phyloP scores from a whole-genome alignment of 2,888 invertebrate species.

The Maniola hyperantus region DNA sequence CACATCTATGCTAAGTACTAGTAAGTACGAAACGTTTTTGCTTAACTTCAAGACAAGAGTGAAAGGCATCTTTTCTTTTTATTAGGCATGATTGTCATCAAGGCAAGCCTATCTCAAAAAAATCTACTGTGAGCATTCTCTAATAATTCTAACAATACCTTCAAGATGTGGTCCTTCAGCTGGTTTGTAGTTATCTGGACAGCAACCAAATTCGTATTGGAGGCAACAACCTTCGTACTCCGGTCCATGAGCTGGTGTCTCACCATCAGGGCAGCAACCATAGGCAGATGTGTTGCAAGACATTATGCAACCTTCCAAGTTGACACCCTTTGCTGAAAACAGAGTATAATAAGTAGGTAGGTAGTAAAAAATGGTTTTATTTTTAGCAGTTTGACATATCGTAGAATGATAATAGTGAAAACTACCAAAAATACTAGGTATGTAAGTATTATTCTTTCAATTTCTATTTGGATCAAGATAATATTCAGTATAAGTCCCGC shows the following conservation, averaged over 20 bases:
- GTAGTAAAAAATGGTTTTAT: background rate
- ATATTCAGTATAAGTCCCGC: too few relatives aligned
- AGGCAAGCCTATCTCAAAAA: too few relatives aligned
- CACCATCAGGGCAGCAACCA: slow-evolving; percentile 94
- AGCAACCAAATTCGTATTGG: slow-evolving; percentile 90
- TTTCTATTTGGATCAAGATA: too few relatives aligned
- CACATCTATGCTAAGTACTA: too few relatives aligned
- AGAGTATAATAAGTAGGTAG: slow-evolving; percentile 4
- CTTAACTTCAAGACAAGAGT: too few relatives aligned
- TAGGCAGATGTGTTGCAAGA: slow-evolving; percentile 86
- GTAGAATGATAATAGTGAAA: background rate
- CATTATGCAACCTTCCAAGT: slow-evolving; percentile 88
- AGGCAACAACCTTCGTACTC: slow-evolving; percentile 92
- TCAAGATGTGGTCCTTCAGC: slow-evolving; percentile 90
- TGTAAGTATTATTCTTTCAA: background rate
- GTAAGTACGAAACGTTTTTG: too few relatives aligned
- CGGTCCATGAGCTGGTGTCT: slow-evolving; percentile 93
- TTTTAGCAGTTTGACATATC: too few relatives aligned
- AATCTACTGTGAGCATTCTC: background rate
- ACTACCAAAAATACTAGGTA: too few relatives aligned
- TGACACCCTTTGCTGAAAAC: slow-evolving; percentile 84
- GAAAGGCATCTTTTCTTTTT: too few relatives aligned
- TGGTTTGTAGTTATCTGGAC: slow-evolving; percentile 92
- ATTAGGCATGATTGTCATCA: too few relatives aligned
- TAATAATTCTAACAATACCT: slow-evolving; percentile 60